Evolutionary conservation across 2,888 invertebrate genomes (phyloP).

Genomic region (Gortyna flavago): DNA sequence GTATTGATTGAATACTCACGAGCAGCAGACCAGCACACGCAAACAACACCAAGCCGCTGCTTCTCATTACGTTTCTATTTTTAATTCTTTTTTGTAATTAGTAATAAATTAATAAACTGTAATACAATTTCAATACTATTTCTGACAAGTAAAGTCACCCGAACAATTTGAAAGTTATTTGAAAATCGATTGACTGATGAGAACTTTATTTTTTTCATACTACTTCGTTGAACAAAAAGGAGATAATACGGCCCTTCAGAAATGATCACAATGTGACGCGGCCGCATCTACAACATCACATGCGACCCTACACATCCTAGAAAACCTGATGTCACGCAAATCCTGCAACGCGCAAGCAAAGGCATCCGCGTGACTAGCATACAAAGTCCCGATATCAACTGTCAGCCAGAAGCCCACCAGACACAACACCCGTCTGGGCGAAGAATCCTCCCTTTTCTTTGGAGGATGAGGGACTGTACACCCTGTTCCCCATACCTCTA

Average conservation of each 20-base stretch:
- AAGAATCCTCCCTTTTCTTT: background rate
- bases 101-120: conserved; percentile 55
- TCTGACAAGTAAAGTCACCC: conserved; percentile 62
- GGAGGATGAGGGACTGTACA: background rate
- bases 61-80: conserved; percentile 76
- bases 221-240: conserved; percentile 29
- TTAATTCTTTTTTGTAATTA: conserved; percentile 65
- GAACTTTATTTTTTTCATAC: conserved; percentile 27
- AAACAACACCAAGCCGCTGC: conserved; percentile 81
- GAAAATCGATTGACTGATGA: conserved; percentile 57
- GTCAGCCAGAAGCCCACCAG: background rate
- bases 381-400: background rate
- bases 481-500: background rate
- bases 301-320: too few species aligned
- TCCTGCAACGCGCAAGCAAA: background rate
- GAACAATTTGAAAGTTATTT: conserved; percentile 65
- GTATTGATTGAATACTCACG: conserved; percentile 70
- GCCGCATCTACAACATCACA: background rate
- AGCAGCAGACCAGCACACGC: conserved; percentile 84
- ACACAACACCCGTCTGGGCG: background rate
- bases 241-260: background rate
- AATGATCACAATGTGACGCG: background rate
- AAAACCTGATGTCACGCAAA: background rate
- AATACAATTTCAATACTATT: conserved; percentile 57
- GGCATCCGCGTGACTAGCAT: background rate